Evolutionary conservation across 2,113 vertebrate species (phyloP).

Genomic region (Anarrhichthys ocellatus): DNA sequence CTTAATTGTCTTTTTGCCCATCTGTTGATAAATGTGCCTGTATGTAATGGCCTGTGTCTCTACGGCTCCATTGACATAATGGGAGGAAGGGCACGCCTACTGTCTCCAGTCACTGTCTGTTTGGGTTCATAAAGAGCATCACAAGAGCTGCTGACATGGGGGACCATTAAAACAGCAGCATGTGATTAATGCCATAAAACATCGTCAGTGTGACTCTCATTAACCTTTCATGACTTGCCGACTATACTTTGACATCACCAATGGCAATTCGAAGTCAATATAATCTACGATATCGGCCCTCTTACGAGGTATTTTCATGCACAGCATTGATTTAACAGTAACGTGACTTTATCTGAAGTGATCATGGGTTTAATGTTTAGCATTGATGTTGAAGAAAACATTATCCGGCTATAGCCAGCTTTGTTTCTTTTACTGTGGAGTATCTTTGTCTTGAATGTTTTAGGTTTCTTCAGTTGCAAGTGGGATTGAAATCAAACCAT

Average conservation of each 20-base stretch:
- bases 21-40: constrained; percentile 66
- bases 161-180: constrained; percentile 51
- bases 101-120: constrained; percentile 54
- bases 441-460: too few species aligned
- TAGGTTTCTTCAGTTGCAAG: too few species aligned
- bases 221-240: constrained; percentile 61
- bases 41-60: constrained; percentile 77
- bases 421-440: too few species aligned
- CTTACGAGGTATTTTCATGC: constrained; percentile 1
- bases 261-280: constrained; percentile 39
- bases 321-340: constrained; percentile 46
- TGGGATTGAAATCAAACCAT: too few species aligned
- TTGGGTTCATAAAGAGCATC: constrained; percentile 60
- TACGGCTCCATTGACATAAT: constrained; percentile 70
- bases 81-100: constrained; percentile 56
- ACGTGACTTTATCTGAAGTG: constrained; percentile 19
- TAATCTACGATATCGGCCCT: constrained; percentile 7
- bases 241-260: constrained; percentile 28
- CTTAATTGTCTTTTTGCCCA: constrained; percentile 63
- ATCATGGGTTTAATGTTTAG: constrained; percentile 11
- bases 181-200: constrained; percentile 63
- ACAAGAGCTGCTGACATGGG: constrained; percentile 30
- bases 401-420: too few species aligned
- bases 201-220: constrained; percentile 55
- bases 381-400: constrained; percentile 10